Conservation (phyloP, 2,797 vertebrate species). For the Pitangus sulphuratus region DNA sequence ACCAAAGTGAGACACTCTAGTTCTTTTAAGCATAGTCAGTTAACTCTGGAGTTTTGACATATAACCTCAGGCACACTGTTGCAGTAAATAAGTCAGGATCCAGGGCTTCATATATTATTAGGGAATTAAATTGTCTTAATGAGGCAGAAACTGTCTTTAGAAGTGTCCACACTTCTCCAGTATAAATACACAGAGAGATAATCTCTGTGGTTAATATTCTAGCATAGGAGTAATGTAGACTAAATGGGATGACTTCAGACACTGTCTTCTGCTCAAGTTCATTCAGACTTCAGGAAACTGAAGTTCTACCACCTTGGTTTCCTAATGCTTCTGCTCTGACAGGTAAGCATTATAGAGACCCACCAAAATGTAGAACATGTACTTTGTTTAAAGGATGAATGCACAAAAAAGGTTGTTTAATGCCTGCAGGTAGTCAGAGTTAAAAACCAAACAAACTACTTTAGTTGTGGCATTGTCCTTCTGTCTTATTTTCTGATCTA, state of each 20-base stretch:
- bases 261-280: background rate
- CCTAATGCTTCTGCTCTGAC: background rate
- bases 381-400: background rate
- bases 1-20: background rate
- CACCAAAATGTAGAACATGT: background rate
- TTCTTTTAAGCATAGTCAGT: background rate
- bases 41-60: background rate
- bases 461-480: background rate
- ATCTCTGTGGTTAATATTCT: background rate
- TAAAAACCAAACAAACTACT: background rate
- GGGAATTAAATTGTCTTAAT: background rate
- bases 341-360: fast-evolving
- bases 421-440: fast-evolving
- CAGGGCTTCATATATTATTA: background rate
- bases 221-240: fast-evolving
- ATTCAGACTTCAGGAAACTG: background rate
- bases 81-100: background rate
- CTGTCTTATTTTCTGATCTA: background rate
- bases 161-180: background rate
- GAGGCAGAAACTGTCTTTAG: background rate
- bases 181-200: background rate
- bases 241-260: background rate
- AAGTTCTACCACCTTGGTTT: background rate
- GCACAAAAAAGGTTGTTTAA: background rate
- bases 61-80: background rate